A percentile compares a stretch with the other conserved stretches of the same genome.
These are phyloP conservation scores for Chunga burmeisteri DNA, from an alignment of 2,113 vertebrate species.

Conservation along the genomic window DNA sequence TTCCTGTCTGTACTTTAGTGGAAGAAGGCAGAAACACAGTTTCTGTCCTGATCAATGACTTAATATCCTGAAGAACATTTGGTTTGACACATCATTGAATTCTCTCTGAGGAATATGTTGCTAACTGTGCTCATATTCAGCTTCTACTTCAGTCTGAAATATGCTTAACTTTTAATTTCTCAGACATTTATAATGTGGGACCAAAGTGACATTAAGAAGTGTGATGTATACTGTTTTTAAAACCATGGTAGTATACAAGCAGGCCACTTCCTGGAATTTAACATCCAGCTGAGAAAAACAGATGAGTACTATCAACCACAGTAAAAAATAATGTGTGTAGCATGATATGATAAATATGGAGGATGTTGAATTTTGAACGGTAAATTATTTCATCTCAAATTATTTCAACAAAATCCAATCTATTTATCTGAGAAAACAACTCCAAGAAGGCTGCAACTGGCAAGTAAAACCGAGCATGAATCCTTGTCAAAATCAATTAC, in stretches of 20 bases:
- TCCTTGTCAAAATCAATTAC: constrained; percentile 66
- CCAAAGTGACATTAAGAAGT: neutral
- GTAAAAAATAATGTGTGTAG: neutral
- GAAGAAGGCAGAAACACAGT: neutral
- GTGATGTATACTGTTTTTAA: neutral
- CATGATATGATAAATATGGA: neutral
- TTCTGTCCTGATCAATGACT: neutral
- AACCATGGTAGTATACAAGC: neutral
- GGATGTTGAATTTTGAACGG: neutral
- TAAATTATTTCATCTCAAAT: neutral
- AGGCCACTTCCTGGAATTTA: neutral
- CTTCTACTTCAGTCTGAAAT: neutral
- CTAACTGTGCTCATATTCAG: neutral
- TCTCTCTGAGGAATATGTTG: neutral
- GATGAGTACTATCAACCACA: neutral
- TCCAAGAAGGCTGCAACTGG: neutral
- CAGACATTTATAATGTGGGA: neutral
- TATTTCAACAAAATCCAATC: neutral
- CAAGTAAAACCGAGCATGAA: constrained; percentile 50
- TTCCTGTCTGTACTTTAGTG: neutral
- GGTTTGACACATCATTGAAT: neutral
- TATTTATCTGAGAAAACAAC: neutral
- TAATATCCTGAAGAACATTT: neutral
- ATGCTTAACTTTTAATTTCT: neutral
- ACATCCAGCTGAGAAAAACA: neutral